A percentile compares a stretch with the other conserved stretches of the same genome.
These are phyloP conservation scores for Orbicella faveolata DNA, from an alignment of 64 coral and sea anemone species.

Conservation along the genomic window DNA sequence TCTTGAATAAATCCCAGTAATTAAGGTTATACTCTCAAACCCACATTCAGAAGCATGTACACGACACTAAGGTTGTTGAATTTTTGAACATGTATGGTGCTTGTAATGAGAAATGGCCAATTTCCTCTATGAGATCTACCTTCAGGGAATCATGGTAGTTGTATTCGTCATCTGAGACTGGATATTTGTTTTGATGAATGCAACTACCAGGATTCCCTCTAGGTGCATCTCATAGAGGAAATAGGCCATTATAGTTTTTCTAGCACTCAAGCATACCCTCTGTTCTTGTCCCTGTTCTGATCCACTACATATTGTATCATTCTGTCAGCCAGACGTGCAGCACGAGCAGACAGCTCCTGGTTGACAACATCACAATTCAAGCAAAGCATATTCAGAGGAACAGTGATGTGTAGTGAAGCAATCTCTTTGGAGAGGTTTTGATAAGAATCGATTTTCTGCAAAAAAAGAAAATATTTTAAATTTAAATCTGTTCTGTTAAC, in stretches of 20 bases:
- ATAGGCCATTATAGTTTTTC: too few relatives aligned
- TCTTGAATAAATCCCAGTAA: too few relatives aligned
- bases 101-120: neutral
- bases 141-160: too few relatives aligned
- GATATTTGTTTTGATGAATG: too few relatives aligned
- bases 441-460: slow-evolving; percentile 93
- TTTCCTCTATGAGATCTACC: too few relatives aligned
- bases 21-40: too few relatives aligned
- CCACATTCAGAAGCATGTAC: too few relatives aligned
- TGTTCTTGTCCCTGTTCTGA: slow-evolving; percentile 92
- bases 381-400: slow-evolving; percentile 96
- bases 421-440: slow-evolving; percentile 84
- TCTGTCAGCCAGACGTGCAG: slow-evolving; percentile 70
- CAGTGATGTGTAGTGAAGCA: slow-evolving; percentile 85
- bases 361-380: slow-evolving; percentile 93
- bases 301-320: slow-evolving; percentile 87
- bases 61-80: too few relatives aligned
- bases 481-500: neutral
- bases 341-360: slow-evolving; percentile 77
- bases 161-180: too few relatives aligned
- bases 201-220: too few relatives aligned
- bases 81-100: too few relatives aligned
- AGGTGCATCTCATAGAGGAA: too few relatives aligned
- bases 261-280: slow-evolving; percentile 51
- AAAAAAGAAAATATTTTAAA: neutral